These are phyloP conservation scores for Hyperopisus bebe DNA, from an alignment of 2,113 vertebrate genomes.

Conservation along the genomic window DNA sequence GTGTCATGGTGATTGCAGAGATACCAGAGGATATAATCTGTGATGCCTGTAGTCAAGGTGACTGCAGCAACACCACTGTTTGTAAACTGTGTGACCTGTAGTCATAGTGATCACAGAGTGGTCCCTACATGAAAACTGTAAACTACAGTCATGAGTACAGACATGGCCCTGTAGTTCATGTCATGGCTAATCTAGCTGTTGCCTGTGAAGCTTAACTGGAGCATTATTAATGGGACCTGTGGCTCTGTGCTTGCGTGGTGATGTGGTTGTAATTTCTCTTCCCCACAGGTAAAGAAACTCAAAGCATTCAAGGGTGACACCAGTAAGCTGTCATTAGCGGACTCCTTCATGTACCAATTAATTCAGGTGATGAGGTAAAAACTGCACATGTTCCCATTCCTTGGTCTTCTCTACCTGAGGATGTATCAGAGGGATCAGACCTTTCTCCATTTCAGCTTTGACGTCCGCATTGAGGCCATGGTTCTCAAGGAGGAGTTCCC, in stretches of 20 bases:
- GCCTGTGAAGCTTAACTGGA: neutral
- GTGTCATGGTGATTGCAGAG: neutral
- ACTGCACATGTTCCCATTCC: neutral
- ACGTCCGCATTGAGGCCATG: slow-evolving; percentile 81
- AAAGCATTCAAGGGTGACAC: slow-evolving; percentile 69
- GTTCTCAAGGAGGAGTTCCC: slow-evolving; percentile 82
- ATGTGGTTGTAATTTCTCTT: neutral
- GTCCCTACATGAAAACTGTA: neutral
- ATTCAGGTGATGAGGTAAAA: slow-evolving; percentile 86
- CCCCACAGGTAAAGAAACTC: slow-evolving; percentile 75
- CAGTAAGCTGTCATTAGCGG: slow-evolving; percentile 73
- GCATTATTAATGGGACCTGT: neutral
- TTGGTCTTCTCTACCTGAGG: neutral
- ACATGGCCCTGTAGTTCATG: neutral
- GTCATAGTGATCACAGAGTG: neutral
- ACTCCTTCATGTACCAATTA: slow-evolving; percentile 78
- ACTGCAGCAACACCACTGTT: neutral
- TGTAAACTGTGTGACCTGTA: neutral
- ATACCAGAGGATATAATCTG: neutral
- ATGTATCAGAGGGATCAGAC: neutral
- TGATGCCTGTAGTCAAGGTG: neutral
- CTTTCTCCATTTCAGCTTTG: slow-evolving; percentile 58
- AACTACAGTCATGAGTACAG: too few relatives aligned
- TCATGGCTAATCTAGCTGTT: neutral
- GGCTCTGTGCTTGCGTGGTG: slow-evolving; percentile 8